These are phyloP conservation scores for Adrianichthys oophorus DNA, from an alignment of 2,797 vertebrate species.

Conservation along the genomic window DNA sequence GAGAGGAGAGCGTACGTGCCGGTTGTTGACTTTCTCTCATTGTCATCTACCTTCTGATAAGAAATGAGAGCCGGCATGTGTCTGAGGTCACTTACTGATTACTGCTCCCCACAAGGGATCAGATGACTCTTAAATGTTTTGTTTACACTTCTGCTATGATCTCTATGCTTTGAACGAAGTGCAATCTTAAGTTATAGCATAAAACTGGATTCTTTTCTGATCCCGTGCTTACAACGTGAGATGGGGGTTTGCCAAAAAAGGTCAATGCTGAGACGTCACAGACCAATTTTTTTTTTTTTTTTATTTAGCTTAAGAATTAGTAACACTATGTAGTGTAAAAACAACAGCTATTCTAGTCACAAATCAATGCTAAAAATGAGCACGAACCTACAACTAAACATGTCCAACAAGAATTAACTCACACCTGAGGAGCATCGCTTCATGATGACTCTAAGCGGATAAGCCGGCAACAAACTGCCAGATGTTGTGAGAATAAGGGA, in stretches of 20 bases:
- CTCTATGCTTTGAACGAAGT: slow-evolving; percentile 38
- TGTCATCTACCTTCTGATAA: slow-evolving; percentile 60
- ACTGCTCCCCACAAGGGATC: slow-evolving; percentile 68
- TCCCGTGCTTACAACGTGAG: neutral
- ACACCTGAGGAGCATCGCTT: slow-evolving; percentile 69
- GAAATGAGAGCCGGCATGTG: slow-evolving; percentile 67
- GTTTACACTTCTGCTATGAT: slow-evolving; percentile 71
- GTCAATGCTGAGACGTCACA: neutral
- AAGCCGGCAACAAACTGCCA: slow-evolving; percentile 58
- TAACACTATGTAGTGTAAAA: no score
- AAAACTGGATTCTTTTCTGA: slow-evolving; percentile 8
- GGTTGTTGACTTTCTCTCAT: slow-evolving; percentile 72
- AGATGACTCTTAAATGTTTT: slow-evolving; percentile 75
- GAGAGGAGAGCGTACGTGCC: slow-evolving; percentile 28
- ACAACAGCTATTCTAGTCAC: no score
- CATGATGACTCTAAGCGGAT: slow-evolving; percentile 69
- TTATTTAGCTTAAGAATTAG: no score
- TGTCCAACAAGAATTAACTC: slow-evolving; percentile 65
- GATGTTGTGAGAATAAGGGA: slow-evolving; percentile 70
- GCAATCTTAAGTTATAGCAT: slow-evolving; percentile 1
- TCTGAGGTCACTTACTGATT: slow-evolving; percentile 78
- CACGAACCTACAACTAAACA: no score
- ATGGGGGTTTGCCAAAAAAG: neutral
- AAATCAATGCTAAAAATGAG: no score
- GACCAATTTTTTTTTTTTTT: no score